phyloP scores from a whole-genome alignment of 1,140 invertebrate genomes.

The Triops longicaudatus region DNA sequence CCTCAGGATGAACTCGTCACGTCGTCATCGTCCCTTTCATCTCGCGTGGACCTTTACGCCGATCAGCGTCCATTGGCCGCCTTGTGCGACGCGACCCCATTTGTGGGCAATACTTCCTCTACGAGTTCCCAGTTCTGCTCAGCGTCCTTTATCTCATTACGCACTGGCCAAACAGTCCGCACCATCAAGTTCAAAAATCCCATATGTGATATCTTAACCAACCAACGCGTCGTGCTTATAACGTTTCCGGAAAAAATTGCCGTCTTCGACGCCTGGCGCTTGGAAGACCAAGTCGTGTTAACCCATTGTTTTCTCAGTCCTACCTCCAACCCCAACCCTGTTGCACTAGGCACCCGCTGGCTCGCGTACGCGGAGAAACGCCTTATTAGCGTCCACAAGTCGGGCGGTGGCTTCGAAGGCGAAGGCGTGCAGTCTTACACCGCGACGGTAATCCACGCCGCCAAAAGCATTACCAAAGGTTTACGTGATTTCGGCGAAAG shows the following conservation, averaged over 20 bases:
- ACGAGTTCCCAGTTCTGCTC: slow-evolving; percentile 74
- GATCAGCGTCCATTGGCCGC: slow-evolving; percentile 76
- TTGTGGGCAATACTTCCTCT: slow-evolving; percentile 39
- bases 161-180: slow-evolving; percentile 79
- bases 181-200: slow-evolving; percentile 86
- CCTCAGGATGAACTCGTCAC: slow-evolving; percentile 47
- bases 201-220: slow-evolving; percentile 76
- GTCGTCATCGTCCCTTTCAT: slow-evolving; percentile 30
- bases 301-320: slow-evolving; percentile 84
- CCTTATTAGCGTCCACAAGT: slow-evolving; percentile 67
- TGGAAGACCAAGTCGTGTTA: slow-evolving; percentile 76
- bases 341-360: slow-evolving; percentile 66
- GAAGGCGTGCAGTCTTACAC: slow-evolving; percentile 80
- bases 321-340: slow-evolving; percentile 75
- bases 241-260: slow-evolving; percentile 82
- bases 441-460: slow-evolving; percentile 87
- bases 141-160: slow-evolving; percentile 81
- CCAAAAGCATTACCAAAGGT: slow-evolving; percentile 80
- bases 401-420: slow-evolving; percentile 65
- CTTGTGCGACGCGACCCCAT: slow-evolving; percentile 60
- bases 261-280: slow-evolving; percentile 77
- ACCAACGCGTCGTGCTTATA: slow-evolving; percentile 70
- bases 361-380: slow-evolving; percentile 74
- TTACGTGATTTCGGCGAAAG: slow-evolving; percentile 83
- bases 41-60: slow-evolving; percentile 50